Conservation (phyloP, 2,113 vertebrate genomes). For the Sylvicapra grimmia region DNA sequence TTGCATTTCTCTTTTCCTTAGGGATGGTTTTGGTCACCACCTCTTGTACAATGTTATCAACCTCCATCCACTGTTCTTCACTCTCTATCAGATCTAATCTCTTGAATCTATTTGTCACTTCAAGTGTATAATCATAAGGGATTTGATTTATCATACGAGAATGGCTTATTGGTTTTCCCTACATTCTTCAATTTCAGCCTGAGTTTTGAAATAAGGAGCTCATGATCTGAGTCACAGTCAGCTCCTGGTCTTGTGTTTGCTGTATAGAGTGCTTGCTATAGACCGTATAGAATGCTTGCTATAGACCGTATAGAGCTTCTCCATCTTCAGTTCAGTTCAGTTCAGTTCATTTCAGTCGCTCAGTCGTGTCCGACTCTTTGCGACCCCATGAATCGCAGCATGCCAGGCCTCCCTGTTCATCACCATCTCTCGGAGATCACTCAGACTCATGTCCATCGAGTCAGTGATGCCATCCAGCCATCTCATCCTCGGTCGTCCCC, state of each 20-base stretch:
- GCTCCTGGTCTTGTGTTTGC: background rate
- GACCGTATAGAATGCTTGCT: background rate
- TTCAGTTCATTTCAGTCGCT: too few species aligned
- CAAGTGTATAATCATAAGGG: background rate
- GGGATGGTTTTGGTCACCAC: background rate
- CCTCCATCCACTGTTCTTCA: background rate
- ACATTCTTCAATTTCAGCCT: background rate
- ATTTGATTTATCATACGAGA: background rate
- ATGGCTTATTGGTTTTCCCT: background rate
- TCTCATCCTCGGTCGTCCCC: too few species aligned
- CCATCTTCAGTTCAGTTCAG: background rate
- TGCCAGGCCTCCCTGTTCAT: too few species aligned
- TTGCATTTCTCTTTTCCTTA: background rate
- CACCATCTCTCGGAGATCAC: too few species aligned
- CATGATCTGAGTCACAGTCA: background rate
- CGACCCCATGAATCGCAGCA: too few species aligned
- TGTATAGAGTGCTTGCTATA: background rate
- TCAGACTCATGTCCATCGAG: too few species aligned
- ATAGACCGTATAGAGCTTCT: background rate
- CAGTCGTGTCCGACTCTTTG: too few species aligned
- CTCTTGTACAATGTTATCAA: background rate
- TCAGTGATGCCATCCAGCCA: too few species aligned
- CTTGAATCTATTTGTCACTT: background rate
- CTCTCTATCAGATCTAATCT: background rate
- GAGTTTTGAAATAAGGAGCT: background rate